Percentiles rank a stretch among this genome's conserved stretches.
Conservation (phyloP, 2,888 invertebrate species). For the Julus scanicus region DNA sequence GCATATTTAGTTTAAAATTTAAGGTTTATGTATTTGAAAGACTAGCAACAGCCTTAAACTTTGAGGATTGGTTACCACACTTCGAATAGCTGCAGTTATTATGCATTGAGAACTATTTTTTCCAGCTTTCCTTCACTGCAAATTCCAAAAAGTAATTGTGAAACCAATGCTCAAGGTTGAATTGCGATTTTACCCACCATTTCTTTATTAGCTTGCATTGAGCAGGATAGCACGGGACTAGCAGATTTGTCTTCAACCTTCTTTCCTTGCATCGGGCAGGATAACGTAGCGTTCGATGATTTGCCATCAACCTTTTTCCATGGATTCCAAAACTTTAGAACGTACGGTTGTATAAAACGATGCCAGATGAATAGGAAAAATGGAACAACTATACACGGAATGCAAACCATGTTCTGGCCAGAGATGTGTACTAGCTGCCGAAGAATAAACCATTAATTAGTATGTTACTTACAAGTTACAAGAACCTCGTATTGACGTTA, state of each 20-base stretch:
- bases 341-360: constrained; percentile 82
- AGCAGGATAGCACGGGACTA: too few species aligned
- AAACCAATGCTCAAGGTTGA: not conserved
- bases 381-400: constrained; percentile 87
- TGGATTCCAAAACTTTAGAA: constrained; percentile 78
- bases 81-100: too few species aligned
- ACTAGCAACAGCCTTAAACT: too few species aligned
- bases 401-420: constrained; percentile 76
- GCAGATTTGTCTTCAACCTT: too few species aligned
- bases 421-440: not conserved
- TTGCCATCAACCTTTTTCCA: constrained; percentile 67
- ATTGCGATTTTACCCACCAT: not conserved
- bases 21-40: too few species aligned
- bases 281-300: not conserved
- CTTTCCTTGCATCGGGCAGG: not conserved
- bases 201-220: not conserved
- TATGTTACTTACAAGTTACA: too few species aligned
- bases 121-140: too few species aligned
- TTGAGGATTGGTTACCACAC: too few species aligned
- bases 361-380: constrained; percentile 85
- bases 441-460: too few species aligned
- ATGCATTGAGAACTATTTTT: too few species aligned
- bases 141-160: not conserved
- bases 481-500: too few species aligned
- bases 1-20: too few species aligned